Percentiles rank a stretch among this genome's conserved stretches.
phyloP scores from a whole-genome alignment of 2,888 invertebrate species.

The Ormyrus labotus region DNA sequence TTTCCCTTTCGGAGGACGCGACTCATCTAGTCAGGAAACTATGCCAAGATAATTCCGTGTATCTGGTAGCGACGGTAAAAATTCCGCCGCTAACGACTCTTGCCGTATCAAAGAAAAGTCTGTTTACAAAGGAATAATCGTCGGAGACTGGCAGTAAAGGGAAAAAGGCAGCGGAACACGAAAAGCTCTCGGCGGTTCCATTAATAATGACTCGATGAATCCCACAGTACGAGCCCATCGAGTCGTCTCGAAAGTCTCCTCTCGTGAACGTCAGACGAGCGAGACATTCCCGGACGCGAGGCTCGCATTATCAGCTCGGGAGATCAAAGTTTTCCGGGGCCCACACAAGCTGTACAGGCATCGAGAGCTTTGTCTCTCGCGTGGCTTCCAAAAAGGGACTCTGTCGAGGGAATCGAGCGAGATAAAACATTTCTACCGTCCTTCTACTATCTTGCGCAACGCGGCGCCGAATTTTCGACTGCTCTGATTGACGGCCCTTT shows the following conservation, averaged over 20 bases:
- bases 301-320: slow-evolving; percentile 24
- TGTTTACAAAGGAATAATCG: slow-evolving; percentile 40
- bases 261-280: background rate
- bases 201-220: slow-evolving; percentile 40
- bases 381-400: background rate
- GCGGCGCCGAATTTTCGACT: background rate
- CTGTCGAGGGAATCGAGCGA: background rate
- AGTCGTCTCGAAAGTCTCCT: slow-evolving; percentile 7
- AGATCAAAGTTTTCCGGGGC: slow-evolving; percentile 47
- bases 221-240: slow-evolving; percentile 21
- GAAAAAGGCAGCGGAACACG: background rate
- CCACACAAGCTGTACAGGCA: slow-evolving; percentile 10
- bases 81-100: too few species aligned
- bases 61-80: too few species aligned
- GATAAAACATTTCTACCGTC: too few species aligned
- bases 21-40: too few species aligned
- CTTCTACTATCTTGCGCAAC: too few species aligned
- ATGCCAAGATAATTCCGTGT: too few species aligned
- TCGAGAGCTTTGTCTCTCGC: slow-evolving; percentile 46
- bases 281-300: background rate
- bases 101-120: background rate
- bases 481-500: too few species aligned
- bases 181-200: slow-evolving; percentile 26
- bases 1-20: too few species aligned
- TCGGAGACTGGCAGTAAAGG: background rate